Conservation (phyloP, 2,113 vertebrate genomes). For the Atrichornis clamosus region DNA sequence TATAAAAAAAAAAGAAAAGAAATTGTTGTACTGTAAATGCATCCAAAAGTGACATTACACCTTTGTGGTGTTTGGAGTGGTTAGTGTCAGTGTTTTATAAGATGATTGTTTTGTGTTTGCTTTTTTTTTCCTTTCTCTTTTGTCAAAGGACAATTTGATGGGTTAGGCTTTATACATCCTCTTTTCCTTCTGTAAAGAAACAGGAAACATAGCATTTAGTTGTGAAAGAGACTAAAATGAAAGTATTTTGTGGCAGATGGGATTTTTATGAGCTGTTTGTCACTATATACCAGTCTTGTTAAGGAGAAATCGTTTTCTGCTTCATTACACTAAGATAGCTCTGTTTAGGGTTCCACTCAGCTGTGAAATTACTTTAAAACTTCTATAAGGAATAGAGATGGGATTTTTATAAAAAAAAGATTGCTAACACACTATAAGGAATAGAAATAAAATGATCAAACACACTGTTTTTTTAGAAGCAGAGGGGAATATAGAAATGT, state of each 20-base stretch:
- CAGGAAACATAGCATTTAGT: conserved; percentile 74
- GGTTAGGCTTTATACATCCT: conserved; percentile 46
- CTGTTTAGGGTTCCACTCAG: conserved; percentile 80
- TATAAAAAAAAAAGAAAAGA: not conserved
- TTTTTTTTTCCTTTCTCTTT: not conserved
- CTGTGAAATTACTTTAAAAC: conserved; percentile 84
- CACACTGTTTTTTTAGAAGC: conserved; percentile 33
- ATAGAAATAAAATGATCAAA: conserved; percentile 65
- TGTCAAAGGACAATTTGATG: conserved; percentile 54
- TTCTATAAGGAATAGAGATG: conserved; percentile 75
- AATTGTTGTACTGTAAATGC: not conserved
- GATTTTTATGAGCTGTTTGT: conserved; percentile 82
- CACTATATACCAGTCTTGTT: conserved; percentile 81
- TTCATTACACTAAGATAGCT: conserved; percentile 83
- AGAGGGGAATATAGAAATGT: conserved; percentile 12
- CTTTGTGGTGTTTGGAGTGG: not conserved
- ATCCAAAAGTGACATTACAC: not conserved
- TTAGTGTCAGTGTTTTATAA: conserved; percentile 13
- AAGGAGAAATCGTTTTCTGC: conserved; percentile 79
- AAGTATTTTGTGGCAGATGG: conserved; percentile 78
- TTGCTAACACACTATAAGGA: conserved; percentile 62
- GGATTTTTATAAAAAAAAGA: conserved; percentile 68
- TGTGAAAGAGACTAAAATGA: conserved; percentile 69
- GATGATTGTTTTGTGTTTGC: not conserved
- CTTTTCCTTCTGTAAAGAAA: conserved; percentile 61